Evolutionary conservation across 2,113 vertebrate species (phyloP).

Genomic region (Dunckerocampus dactyliophorus): DNA sequence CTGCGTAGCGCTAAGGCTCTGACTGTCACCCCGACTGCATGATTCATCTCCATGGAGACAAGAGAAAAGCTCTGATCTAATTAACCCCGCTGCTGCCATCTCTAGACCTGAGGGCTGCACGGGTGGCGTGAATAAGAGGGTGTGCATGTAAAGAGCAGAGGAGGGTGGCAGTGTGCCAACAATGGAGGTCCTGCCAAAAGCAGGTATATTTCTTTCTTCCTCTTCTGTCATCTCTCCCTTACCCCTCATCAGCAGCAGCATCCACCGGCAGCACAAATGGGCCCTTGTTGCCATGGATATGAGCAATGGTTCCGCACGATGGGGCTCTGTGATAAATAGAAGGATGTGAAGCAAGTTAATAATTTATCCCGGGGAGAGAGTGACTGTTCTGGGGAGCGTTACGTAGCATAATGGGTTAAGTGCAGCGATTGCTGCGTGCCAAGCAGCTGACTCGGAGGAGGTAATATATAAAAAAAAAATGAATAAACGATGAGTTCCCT

Average conservation of each 20-base stretch:
- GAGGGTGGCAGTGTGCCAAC: slow-evolving; percentile 23
- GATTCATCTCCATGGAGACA: slow-evolving; percentile 75
- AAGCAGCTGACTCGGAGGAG: slow-evolving; percentile 60
- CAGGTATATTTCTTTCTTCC: slow-evolving; percentile 44
- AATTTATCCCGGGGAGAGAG: slow-evolving; percentile 70
- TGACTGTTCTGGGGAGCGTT: slow-evolving; percentile 57
- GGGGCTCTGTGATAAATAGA: slow-evolving; percentile 67
- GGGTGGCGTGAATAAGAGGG: slow-evolving; percentile 33
- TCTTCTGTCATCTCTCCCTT: slow-evolving; percentile 38
- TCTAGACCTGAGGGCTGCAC: slow-evolving; percentile 31
- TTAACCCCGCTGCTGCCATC: slow-evolving; percentile 62
- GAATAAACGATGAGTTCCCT: slow-evolving; percentile 71
- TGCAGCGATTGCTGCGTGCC: slow-evolving; percentile 62
- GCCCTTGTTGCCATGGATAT: slow-evolving; percentile 70
- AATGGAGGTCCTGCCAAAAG: slow-evolving; percentile 43
- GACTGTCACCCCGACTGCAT: slow-evolving; percentile 66
- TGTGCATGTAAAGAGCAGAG: slow-evolving; percentile 19
- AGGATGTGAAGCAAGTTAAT: slow-evolving; percentile 71
- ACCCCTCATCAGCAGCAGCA: slow-evolving; percentile 54
- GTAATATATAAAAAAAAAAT: slow-evolving; percentile 65
- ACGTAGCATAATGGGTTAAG: slow-evolving; percentile 74
- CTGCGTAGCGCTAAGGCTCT: slow-evolving; percentile 54
- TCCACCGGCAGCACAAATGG: slow-evolving; percentile 59
- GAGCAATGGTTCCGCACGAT: slow-evolving; percentile 57
- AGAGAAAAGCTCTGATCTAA: slow-evolving; percentile 67